A percentile compares a stretch with the other conserved stretches of the same genome.
phyloP scores from a whole-genome alignment of 2,888 invertebrate species.

The Anaspis maculata region DNA sequence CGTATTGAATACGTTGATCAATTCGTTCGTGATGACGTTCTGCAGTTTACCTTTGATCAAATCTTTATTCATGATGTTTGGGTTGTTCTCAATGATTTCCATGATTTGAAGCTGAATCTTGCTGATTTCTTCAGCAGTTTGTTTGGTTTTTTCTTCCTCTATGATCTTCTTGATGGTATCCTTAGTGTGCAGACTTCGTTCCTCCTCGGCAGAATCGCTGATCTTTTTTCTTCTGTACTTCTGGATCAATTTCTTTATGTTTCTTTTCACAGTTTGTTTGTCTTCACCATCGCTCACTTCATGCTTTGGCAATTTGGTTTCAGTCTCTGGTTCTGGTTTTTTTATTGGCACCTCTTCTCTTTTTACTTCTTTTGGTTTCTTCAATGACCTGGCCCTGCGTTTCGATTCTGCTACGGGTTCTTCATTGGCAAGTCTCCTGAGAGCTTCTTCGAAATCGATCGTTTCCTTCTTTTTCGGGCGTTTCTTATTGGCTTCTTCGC shows the following conservation, averaged over 20 bases:
- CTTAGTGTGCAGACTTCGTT: slow-evolving; percentile 15
- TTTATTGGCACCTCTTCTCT: slow-evolving; percentile 7
- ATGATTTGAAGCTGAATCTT: slow-evolving; percentile 43
- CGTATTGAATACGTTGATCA: slow-evolving; percentile 21
- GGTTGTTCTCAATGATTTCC: slow-evolving; percentile 44
- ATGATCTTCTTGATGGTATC: slow-evolving; percentile 32
- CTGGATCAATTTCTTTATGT: slow-evolving; percentile 26
- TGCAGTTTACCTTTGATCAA: slow-evolving; percentile 42
- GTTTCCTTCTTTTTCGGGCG: neutral
- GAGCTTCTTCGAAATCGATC: too few species aligned
- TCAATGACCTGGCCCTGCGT: too few species aligned
- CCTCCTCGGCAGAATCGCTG: slow-evolving; percentile 9
- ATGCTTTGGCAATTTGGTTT: too few species aligned
- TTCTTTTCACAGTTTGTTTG: slow-evolving; percentile 22
- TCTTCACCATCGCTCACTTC: too few species aligned
- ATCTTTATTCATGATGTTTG: slow-evolving; percentile 44
- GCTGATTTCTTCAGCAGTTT: slow-evolving; percentile 43
- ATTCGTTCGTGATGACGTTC: slow-evolving; percentile 31
- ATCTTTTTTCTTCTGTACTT: slow-evolving; percentile 24
- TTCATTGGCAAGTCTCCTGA: too few species aligned
- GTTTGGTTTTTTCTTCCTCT: slow-evolving; percentile 39
- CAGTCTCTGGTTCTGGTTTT: too few species aligned
- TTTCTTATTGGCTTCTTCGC: neutral
- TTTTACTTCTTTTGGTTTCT: too few species aligned
- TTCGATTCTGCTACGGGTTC: too few species aligned